These are phyloP conservation scores for Otocyon megalotis DNA, from an alignment of 2,113 vertebrate genomes.

Conservation along the genomic window DNA sequence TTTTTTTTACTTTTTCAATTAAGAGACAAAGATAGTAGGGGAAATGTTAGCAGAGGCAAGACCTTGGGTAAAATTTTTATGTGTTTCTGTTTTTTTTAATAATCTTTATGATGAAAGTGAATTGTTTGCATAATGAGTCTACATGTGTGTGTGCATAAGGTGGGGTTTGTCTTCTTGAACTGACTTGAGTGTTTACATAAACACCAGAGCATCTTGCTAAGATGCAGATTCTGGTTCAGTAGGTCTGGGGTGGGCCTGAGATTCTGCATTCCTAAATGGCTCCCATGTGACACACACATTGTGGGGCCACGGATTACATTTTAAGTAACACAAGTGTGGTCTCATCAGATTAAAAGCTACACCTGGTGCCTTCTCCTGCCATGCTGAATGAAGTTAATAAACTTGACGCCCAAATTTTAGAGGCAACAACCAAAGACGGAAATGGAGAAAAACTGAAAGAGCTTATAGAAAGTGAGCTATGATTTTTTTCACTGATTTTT, in stretches of 20 bases:
- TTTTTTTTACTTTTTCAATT: not conserved
- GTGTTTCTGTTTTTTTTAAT: not conserved
- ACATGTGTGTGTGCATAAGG: not conserved
- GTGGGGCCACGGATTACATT: not conserved
- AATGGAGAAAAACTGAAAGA: not conserved
- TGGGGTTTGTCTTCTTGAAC: not conserved
- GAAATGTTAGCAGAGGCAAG: not conserved
- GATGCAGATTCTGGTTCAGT: not conserved
- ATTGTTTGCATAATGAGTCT: not conserved
- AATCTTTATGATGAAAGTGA: not conserved
- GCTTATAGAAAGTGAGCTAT: not conserved
- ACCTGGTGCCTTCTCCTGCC: not conserved
- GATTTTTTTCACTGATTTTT: not conserved
- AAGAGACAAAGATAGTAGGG: constrained; percentile 16
- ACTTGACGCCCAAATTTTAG: not conserved
- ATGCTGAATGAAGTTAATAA: constrained; percentile 27
- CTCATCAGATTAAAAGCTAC: not conserved
- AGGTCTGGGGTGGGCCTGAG: not conserved
- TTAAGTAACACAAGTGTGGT: not conserved
- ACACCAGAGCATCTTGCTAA: not conserved
- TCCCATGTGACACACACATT: not conserved
- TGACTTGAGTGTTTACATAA: not conserved
- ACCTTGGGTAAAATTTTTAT: not conserved
- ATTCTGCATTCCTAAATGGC: not conserved
- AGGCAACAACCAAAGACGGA: not conserved